A percentile compares a stretch with the other conserved stretches of the same genome.
These are phyloP conservation scores for Gonatopus flavifemur DNA, from an alignment of 1,140 invertebrate genomes.

Conservation along the genomic window DNA sequence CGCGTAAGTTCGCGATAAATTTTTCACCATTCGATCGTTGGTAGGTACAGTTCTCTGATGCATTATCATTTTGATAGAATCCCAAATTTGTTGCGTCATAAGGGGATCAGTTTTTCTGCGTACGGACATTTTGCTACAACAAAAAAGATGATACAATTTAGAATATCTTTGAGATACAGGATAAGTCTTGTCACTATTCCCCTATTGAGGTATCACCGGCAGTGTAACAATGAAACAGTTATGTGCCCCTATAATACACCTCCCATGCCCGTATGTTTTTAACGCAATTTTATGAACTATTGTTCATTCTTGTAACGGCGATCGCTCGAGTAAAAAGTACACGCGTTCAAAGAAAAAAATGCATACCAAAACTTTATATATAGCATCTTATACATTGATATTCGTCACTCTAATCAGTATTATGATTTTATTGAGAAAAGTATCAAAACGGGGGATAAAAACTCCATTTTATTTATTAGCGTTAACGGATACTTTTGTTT, in stretches of 20 bases:
- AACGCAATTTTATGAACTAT: too few species aligned
- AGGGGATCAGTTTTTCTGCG: slow-evolving; percentile 45
- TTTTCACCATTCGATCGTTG: slow-evolving; percentile 46
- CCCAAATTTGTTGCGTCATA: slow-evolving; percentile 50
- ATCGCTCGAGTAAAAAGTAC: too few species aligned
- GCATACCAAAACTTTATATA: slow-evolving; percentile 11
- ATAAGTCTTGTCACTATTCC: too few species aligned
- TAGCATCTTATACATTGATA: slow-evolving; percentile 17
- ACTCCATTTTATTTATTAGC: slow-evolving; percentile 24
- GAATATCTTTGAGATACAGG: too few species aligned
- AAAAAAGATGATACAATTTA: too few species aligned
- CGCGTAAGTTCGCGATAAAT: slow-evolving; percentile 45
- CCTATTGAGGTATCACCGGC: too few species aligned
- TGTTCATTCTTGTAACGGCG: too few species aligned
- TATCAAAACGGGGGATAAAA: slow-evolving; percentile 11
- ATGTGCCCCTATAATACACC: too few species aligned
- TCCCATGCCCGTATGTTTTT: too few species aligned
- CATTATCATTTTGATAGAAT: slow-evolving; percentile 47
- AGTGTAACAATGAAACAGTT: too few species aligned
- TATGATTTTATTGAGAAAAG: slow-evolving; percentile 16
- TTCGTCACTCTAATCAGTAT: slow-evolving; percentile 21
- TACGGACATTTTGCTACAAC: slow-evolving; percentile 35
- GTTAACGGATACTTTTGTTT: slow-evolving; percentile 22
- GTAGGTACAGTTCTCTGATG: slow-evolving; percentile 51
- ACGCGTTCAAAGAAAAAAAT: too few species aligned